Base-by-base conservation (phyloP, 2,888 invertebrate genomes). In the Electrophaes corylata region DNA sequence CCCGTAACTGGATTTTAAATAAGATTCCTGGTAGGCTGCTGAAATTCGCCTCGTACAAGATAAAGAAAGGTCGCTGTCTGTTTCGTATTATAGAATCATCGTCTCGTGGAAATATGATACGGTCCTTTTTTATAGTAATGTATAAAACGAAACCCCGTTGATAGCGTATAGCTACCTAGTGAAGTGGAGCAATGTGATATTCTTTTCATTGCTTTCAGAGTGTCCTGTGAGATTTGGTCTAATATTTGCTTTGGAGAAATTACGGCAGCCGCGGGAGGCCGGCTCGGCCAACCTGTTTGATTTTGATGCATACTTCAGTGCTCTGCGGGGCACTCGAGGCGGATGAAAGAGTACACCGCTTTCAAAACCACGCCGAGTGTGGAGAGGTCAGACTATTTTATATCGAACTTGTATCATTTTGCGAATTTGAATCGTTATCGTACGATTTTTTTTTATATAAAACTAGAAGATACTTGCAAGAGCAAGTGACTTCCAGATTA, bases 1-100 rank as follows among this genome's bases (percentile, higher is more conserved):
- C 75, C 83, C 83, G 82, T 90, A 90, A 91, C 90, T 80, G 89
- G 91, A 91, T 91, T 91, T 91, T 91, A 91, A 91, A 91, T 91
- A 90, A 90, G 91, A 89, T 90, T 87, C 81, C 83, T 81, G 72
- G 81, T 79, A 79, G 81, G 79, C 84, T 84, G 81, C 81, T 79
- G 84, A 89, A 89, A 88, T 91, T 91, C 87, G 85, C 86, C 80
- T 85, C 62, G 66, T 73, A 78, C 83, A 81, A 86, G 91, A 91
- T 91, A 91, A 91, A 90, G 86, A 88, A 90, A 89, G 91, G 91
- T 89, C 89, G 81, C 82, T 81, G 79, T 81, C 81, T 83, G 81
- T 81, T 82, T 84, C 84, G 76, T 85, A 81, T 81, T 82, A 79
- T 83, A 84, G 82, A 84, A 87, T 83, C 83, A 81, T 78, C 80